phyloP scores from a whole-genome alignment of 2,113 vertebrate species.

The Megaceryle maxima region DNA sequence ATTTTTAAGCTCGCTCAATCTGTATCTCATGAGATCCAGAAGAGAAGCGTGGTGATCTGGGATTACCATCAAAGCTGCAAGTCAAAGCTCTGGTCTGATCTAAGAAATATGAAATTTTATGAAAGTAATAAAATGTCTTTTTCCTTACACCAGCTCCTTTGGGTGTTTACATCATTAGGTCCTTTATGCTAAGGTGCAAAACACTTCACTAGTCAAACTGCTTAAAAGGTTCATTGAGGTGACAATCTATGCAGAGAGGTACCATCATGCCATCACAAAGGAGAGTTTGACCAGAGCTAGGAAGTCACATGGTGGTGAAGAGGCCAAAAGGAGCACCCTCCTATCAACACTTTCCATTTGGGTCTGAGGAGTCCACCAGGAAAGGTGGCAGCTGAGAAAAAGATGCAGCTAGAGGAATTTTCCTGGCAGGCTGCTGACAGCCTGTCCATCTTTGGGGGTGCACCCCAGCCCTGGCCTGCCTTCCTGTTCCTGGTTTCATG shows the following conservation, averaged over 20 bases:
- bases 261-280: not conserved
- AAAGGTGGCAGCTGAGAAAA: not conserved
- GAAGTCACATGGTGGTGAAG: not conserved
- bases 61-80: not conserved
- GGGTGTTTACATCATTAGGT: not conserved
- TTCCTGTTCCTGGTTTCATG: not conserved
- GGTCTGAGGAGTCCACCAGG: not conserved
- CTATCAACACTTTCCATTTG: not conserved
- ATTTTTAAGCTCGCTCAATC: not conserved
- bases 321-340: not conserved
- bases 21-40: not conserved
- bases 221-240: not conserved
- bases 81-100: not conserved
- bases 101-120: not conserved
- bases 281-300: not conserved
- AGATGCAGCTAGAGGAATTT: not conserved
- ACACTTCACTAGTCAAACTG: not conserved
- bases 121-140: not conserved
- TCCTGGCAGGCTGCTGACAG: not conserved
- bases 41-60: not conserved
- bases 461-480: not conserved
- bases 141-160: not conserved
- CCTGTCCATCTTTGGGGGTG: not conserved
- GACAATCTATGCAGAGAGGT: not conserved
- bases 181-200: not conserved